These are phyloP conservation scores for Antennarius striatus DNA, from an alignment of 2,113 vertebrate genomes.

Conservation along the genomic window DNA sequence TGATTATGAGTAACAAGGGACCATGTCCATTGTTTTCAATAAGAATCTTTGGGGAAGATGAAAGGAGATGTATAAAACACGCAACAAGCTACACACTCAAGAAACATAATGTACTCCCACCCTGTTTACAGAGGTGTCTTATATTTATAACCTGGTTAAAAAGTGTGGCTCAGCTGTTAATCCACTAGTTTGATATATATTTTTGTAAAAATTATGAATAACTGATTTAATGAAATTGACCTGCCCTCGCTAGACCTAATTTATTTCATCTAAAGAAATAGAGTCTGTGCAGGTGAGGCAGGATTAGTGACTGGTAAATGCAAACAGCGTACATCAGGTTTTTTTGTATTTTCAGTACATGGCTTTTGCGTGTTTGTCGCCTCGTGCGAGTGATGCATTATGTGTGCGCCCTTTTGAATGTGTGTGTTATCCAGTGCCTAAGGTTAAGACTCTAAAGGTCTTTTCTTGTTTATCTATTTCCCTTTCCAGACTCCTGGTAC, in stretches of 20 bases:
- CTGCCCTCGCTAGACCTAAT: conserved; percentile 78
- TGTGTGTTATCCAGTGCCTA: conserved; percentile 73
- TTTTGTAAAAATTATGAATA: conserved; percentile 50
- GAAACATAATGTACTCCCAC: conserved; percentile 30
- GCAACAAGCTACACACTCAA: conserved; percentile 50
- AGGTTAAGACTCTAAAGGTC: conserved; percentile 78
- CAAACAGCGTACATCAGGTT: too few relatives aligned
- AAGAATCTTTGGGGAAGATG: conserved; percentile 10
- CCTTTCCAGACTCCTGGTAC: conserved; percentile 78
- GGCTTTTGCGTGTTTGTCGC: conserved; percentile 12
- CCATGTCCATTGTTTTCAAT: conserved; percentile 24
- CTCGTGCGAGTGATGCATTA: not conserved
- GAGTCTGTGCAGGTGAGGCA: not conserved
- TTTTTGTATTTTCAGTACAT: not conserved
- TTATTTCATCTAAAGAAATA: conserved; percentile 63
- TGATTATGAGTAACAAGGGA: too few relatives aligned
- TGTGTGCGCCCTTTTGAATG: conserved; percentile 13
- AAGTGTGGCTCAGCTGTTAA: conserved; percentile 58
- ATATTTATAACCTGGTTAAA: conserved; percentile 39
- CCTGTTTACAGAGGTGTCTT: conserved; percentile 12
- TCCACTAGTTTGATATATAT: conserved; percentile 57
- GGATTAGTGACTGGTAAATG: not conserved
- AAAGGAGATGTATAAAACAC: conserved; percentile 49
- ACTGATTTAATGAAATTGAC: conserved; percentile 69
- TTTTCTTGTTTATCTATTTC: conserved; percentile 76